Evolutionary conservation across 2,113 vertebrate genomes (phyloP).

Genomic region (Saccopteryx bilineata): DNA sequence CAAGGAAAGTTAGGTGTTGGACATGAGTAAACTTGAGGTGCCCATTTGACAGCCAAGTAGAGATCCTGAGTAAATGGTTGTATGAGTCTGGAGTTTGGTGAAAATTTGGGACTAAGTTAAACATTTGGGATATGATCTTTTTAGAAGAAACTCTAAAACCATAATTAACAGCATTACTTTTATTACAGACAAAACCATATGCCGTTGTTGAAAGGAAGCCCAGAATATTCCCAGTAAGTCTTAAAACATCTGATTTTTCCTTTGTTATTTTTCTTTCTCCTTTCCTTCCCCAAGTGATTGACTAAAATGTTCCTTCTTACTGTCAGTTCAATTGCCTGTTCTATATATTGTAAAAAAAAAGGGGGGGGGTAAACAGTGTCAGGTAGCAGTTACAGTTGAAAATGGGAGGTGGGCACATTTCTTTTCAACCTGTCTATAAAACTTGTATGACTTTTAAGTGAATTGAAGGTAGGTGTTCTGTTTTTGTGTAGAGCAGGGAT

Average conservation of each 20-base stretch:
- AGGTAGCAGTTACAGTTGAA: slow-evolving; percentile 24
- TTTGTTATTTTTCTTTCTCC: slow-evolving; percentile 4
- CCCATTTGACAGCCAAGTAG: slow-evolving; percentile 29
- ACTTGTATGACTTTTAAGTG: slow-evolving; percentile 8
- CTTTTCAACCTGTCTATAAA: neutral
- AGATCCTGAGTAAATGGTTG: slow-evolving; percentile 49
- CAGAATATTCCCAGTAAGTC: slow-evolving; percentile 93
- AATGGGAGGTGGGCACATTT: neutral
- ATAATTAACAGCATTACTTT: slow-evolving; percentile 76
- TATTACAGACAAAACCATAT: slow-evolving; percentile 89
- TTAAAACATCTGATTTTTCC: slow-evolving; percentile 64
- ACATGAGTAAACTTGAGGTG: slow-evolving; percentile 28
- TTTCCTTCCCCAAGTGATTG: neutral
- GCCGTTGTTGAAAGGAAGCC: slow-evolving; percentile 88
- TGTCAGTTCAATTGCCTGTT: slow-evolving; percentile 35
- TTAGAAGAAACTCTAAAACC: slow-evolving; percentile 60
- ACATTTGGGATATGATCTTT: neutral
- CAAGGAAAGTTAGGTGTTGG: neutral
- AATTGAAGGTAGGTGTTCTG: neutral
- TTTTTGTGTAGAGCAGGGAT: neutral
- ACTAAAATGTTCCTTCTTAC: slow-evolving; percentile 52
- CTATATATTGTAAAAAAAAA: neutral
- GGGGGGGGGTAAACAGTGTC: neutral
- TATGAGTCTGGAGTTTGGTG: slow-evolving; percentile 21
- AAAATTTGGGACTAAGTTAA: slow-evolving; percentile 53